These are phyloP conservation scores for Sapajus apella DNA, from an alignment of 2,113 vertebrate species.

Conservation along the genomic window DNA sequence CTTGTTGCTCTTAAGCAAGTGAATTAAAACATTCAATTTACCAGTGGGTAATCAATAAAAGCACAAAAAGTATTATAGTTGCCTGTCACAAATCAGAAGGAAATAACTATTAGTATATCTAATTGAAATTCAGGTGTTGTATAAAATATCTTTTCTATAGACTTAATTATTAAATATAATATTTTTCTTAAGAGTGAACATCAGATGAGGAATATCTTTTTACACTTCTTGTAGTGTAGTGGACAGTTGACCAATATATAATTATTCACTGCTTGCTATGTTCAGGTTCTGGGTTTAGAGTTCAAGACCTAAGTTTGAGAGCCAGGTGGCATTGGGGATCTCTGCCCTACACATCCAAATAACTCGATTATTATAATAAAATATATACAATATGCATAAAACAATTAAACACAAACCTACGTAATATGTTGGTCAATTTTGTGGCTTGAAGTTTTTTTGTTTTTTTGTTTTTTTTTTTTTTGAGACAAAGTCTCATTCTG, in stretches of 20 bases:
- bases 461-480: too few relatives aligned
- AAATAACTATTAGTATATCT: constrained; percentile 8
- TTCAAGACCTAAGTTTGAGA: background rate
- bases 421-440: background rate
- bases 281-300: background rate
- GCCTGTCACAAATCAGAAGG: constrained; percentile 14
- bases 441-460: background rate
- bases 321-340: background rate
- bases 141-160: background rate
- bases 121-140: constrained; percentile 37
- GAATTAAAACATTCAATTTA: constrained; percentile 4
- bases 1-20: constrained; percentile 26
- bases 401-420: background rate
- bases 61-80: constrained; percentile 29
- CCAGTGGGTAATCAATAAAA: background rate
- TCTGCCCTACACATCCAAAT: background rate
- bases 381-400: background rate
- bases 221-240: background rate
- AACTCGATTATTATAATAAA: background rate
- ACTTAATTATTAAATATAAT: background rate
- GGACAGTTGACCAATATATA: background rate
- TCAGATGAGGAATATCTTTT: background rate
- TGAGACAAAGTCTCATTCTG: too few relatives aligned
- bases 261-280: background rate
- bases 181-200: background rate